Conservation (phyloP, 1,140 invertebrate genomes). For the Pseudobourletiella spinata region DNA sequence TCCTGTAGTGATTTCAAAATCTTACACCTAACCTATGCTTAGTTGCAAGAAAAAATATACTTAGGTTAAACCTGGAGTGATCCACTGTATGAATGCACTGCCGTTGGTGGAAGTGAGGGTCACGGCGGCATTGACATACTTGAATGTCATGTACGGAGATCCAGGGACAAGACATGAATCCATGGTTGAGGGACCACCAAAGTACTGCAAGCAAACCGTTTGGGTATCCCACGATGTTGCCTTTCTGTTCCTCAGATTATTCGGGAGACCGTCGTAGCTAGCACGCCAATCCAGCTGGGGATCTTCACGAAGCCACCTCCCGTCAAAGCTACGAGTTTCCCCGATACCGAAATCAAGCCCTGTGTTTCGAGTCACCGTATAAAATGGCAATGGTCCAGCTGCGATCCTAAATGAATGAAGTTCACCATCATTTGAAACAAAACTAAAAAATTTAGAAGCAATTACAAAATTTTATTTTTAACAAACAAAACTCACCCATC, state of each 20-base stretch:
- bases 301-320: constrained; percentile 14
- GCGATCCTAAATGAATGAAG: background rate
- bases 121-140: constrained; percentile 5
- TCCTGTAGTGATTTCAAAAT: no score
- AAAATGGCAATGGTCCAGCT: constrained; percentile 29
- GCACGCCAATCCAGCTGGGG: constrained; percentile 13
- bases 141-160: constrained; percentile 23
- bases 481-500: constrained; percentile 15
- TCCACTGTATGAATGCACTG: background rate
- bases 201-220: constrained; percentile 3
- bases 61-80: constrained; percentile 12
- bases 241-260: background rate
- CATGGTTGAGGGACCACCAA: background rate
- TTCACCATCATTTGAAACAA: background rate
- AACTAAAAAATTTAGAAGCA: background rate
- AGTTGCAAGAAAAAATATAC: no score
- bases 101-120: background rate
- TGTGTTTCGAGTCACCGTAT: constrained; percentile 12
- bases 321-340: constrained; percentile 20
- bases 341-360: constrained; percentile 20
- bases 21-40: no score
- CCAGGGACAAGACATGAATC: constrained; percentile 11
- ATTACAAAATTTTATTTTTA: background rate
- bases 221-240: constrained; percentile 13
- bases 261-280: constrained; percentile 12